phyloP scores from a whole-genome alignment of 2,797 vertebrate species.

The Poeciliopsis infans region DNA sequence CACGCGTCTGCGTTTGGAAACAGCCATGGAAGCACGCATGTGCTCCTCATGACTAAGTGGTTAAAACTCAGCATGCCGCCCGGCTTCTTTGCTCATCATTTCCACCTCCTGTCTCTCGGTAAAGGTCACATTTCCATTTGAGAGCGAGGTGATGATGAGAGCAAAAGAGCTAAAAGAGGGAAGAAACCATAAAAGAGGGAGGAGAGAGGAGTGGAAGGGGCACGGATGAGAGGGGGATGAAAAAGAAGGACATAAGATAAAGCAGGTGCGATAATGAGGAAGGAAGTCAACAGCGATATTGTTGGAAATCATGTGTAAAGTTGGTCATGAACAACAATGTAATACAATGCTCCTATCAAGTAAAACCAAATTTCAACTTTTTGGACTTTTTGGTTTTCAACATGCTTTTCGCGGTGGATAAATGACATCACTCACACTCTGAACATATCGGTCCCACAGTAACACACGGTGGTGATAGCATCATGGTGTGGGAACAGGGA shows the following conservation, averaged over 20 bases:
- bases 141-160: constrained; percentile 35
- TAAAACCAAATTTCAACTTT: background rate
- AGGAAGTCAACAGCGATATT: background rate
- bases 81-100: background rate
- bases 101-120: background rate
- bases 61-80: background rate
- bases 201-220: background rate
- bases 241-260: background rate
- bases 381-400: background rate
- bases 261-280: constrained; percentile 8
- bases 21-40: constrained; percentile 2
- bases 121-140: constrained; percentile 58
- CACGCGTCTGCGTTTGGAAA: constrained; percentile 13
- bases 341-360: background rate
- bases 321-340: background rate
- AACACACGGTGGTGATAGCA: background rate
- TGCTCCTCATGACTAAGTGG: constrained; percentile 5
- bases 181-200: background rate
- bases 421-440: background rate
- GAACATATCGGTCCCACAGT: background rate
- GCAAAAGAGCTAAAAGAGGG: constrained; percentile 8
- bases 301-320: background rate
- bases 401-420: background rate
- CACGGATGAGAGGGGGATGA: background rate
- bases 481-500: background rate